A percentile compares a stretch with the other conserved stretches of the same genome.
These are phyloP conservation scores for Cettia cetti DNA, from an alignment of 2,113 vertebrate species.

Conservation along the genomic window DNA sequence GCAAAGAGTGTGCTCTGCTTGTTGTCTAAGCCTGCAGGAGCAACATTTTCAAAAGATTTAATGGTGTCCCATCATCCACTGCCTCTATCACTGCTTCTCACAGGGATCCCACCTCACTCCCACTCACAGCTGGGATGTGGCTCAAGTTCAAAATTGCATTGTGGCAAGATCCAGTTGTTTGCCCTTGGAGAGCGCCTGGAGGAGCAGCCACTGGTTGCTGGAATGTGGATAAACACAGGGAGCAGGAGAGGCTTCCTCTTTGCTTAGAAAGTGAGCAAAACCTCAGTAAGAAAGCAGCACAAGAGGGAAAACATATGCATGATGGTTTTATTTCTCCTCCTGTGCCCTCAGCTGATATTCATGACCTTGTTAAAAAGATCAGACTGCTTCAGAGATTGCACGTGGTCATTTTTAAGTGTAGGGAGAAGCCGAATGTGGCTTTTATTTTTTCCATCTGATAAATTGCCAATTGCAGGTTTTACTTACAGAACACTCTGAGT, in stretches of 20 bases:
- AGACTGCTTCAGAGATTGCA: constrained; percentile 12
- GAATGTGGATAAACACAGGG: constrained; percentile 63
- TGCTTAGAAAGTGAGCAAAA: constrained; percentile 75
- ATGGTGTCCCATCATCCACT: constrained; percentile 1
- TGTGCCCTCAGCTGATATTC: background rate
- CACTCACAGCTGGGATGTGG: background rate
- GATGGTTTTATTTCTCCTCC: background rate
- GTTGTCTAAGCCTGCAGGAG: constrained; percentile 18
- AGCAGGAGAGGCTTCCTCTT: constrained; percentile 72
- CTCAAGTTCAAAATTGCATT: background rate
- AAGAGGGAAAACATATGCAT: constrained; percentile 61
- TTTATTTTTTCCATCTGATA: constrained; percentile 55
- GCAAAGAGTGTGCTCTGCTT: background rate
- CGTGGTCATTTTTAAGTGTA: constrained; percentile 29
- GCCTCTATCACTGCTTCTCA: background rate
- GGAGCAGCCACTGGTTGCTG: constrained; percentile 35
- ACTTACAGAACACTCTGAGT: constrained; percentile 43
- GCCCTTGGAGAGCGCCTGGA: constrained; percentile 48
- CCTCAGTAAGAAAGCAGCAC: constrained; percentile 31
- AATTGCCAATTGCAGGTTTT: constrained; percentile 41
- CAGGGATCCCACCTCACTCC: background rate
- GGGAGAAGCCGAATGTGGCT: background rate
- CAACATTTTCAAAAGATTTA: background rate
- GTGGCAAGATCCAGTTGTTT: background rate
- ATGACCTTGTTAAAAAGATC: constrained; percentile 37